Evolutionary conservation across 2,888 invertebrate species (phyloP).

Genomic region (Apotomis turbidana): DNA sequence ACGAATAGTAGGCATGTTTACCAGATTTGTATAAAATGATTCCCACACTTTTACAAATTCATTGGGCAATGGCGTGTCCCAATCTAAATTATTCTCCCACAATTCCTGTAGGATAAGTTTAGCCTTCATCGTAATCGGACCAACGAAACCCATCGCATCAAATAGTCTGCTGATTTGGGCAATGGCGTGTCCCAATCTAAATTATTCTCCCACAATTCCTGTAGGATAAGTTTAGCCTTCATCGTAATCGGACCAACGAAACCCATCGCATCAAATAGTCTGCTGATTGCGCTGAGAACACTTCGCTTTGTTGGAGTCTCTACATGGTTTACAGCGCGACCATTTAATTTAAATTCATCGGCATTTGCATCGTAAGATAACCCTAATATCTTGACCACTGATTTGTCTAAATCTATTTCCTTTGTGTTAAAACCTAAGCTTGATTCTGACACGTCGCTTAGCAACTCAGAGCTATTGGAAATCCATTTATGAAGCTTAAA

Average conservation of each 20-base stretch:
- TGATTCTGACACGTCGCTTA: neutral
- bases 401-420: slow-evolving; percentile 19
- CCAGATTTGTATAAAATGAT: too few species aligned
- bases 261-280: slow-evolving; percentile 40
- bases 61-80: too few species aligned
- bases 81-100: too few species aligned
- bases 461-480: slow-evolving; percentile 13
- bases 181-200: slow-evolving; percentile 9
- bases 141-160: too few species aligned
- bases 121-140: too few species aligned
- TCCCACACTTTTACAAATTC: neutral
- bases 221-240: slow-evolving; percentile 20
- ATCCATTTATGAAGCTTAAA: slow-evolving; percentile 38
- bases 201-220: slow-evolving; percentile 30
- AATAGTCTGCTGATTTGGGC: too few species aligned
- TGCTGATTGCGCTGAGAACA: slow-evolving; percentile 19
- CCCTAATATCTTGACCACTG: slow-evolving; percentile 26
- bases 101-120: too few species aligned
- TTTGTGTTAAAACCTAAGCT: slow-evolving; percentile 10
- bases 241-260: slow-evolving; percentile 36
- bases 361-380: slow-evolving; percentile 19
- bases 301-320: slow-evolving; percentile 9
- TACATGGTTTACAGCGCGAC: slow-evolving; percentile 1
- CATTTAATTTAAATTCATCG: slow-evolving; percentile 23
- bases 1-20: too few species aligned